Percentiles rank a stretch among this genome's conserved stretches.
phyloP scores from a whole-genome alignment of 2,888 invertebrate species.

The Cephus runcator region DNA sequence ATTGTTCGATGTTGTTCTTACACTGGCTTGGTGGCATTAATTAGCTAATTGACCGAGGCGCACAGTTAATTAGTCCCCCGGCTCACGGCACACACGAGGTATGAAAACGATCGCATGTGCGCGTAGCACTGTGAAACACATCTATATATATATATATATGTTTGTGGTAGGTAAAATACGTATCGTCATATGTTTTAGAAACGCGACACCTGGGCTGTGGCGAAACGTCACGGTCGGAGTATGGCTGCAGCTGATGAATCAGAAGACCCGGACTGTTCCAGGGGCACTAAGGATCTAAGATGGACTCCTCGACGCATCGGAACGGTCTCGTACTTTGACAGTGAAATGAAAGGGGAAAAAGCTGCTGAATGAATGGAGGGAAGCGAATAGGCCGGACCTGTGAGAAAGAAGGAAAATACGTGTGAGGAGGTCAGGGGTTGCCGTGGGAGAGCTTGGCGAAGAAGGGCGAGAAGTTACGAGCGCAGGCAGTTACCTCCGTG shows the following conservation, averaged over 20 bases:
- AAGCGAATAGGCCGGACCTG: not conserved
- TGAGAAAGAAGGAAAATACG: not conserved
- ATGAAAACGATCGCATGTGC: not conserved
- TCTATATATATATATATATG: not conserved
- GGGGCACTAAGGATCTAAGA: not conserved
- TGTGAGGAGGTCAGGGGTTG: not conserved
- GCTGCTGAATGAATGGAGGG: not conserved
- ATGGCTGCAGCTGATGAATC: not conserved
- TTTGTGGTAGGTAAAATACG: not conserved
- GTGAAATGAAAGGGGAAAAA: not conserved
- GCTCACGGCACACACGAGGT: not conserved
- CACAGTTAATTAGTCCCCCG: constrained; percentile 36
- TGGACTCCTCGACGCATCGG: not conserved
- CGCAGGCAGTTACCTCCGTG: not conserved
- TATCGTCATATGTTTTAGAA: not conserved
- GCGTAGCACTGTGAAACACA: not conserved
- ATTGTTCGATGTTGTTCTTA: constrained; percentile 8
- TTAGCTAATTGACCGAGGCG: constrained; percentile 48
- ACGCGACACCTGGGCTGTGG: not conserved
- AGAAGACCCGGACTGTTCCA: not conserved
- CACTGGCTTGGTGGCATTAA: constrained; percentile 33
- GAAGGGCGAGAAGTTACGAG: not conserved
- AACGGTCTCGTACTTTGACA: not conserved
- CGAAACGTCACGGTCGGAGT: not conserved
- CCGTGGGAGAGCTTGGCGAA: not conserved